A percentile compares a stretch with the other conserved stretches of the same genome.
phyloP scores from a whole-genome alignment of 2,888 invertebrate genomes.

The Tyria jacobaeae region DNA sequence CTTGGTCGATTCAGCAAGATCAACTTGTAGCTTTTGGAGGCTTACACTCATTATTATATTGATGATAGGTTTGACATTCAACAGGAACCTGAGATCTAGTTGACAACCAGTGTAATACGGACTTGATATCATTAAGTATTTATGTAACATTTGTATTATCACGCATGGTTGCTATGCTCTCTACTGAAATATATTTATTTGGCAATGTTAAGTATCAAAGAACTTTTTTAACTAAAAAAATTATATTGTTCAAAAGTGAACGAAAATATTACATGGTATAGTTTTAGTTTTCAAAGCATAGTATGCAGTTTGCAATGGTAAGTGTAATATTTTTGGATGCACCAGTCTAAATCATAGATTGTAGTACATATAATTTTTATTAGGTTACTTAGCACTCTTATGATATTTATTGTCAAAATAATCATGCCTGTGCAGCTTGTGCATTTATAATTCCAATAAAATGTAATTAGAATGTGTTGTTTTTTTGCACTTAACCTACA shows the following conservation, averaged over 20 bases:
- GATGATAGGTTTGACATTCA: conserved; percentile 31
- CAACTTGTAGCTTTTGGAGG: conserved; percentile 65
- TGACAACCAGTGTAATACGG: conserved; percentile 40
- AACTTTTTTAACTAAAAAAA: conserved; percentile 50
- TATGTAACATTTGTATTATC: conserved; percentile 40
- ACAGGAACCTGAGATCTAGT: conserved; percentile 35
- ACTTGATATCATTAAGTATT: conserved; percentile 40
- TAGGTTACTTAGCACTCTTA: conserved; percentile 81
- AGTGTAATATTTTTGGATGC: conserved; percentile 71
- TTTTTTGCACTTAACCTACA: conserved; percentile 40
- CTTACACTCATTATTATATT: conserved; percentile 28
- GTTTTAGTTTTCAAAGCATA: conserved; percentile 45
- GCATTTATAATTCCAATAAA: conserved; percentile 85
- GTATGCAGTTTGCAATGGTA: conserved; percentile 61
- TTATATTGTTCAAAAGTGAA: conserved; percentile 34
- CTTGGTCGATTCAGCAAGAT: conserved; percentile 78
- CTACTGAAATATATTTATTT: conserved; percentile 49
- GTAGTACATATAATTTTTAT: conserved; percentile 72
- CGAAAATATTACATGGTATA: conserved; percentile 51
- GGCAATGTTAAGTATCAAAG: conserved; percentile 34
- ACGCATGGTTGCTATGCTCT: conserved; percentile 53
- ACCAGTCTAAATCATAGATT: conserved; percentile 80
- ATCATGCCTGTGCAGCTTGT: conserved; percentile 80
- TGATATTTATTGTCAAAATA: conserved; percentile 80
- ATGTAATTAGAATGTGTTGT: conserved; percentile 74